phyloP scores from a whole-genome alignment of 2,888 invertebrate genomes.

The Leptinotarsa peninsularis region DNA sequence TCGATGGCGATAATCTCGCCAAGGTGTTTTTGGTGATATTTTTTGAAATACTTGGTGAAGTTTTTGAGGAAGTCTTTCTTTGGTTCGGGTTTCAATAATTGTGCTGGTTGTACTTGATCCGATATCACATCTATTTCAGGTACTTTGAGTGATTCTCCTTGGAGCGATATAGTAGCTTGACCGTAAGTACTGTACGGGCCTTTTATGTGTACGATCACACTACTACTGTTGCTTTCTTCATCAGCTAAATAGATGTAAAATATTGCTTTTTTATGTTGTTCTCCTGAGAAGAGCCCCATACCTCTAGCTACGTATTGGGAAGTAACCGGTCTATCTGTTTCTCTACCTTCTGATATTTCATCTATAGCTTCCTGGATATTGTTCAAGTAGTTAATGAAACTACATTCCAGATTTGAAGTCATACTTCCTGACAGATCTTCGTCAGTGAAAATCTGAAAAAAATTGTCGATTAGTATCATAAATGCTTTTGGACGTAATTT shows the following conservation, averaged over 20 bases:
- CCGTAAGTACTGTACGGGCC: constrained; percentile 61
- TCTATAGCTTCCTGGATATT: constrained; percentile 65
- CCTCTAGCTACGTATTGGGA: constrained; percentile 72
- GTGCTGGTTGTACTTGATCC: not conserved
- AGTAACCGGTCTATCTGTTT: constrained; percentile 50
- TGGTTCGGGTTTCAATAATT: not conserved
- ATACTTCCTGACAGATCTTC: constrained; percentile 69
- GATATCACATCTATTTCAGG: constrained; percentile 38
- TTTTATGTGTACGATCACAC: constrained; percentile 58
- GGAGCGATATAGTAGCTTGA: constrained; percentile 51
- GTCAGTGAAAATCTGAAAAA: constrained; percentile 70
- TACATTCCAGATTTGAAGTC: constrained; percentile 70
- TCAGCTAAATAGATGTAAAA: constrained; percentile 70
- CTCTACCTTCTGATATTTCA: constrained; percentile 49
- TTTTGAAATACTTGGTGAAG: constrained; percentile 34
- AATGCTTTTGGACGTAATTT: too few species aligned
- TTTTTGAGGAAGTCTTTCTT: constrained; percentile 26
- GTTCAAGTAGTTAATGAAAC: constrained; percentile 69
- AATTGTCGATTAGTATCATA: too few species aligned
- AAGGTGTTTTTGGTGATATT: constrained; percentile 31
- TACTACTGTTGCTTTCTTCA: constrained; percentile 41
- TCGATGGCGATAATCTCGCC: constrained; percentile 69
- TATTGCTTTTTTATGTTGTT: constrained; percentile 69
- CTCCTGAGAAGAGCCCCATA: constrained; percentile 72
- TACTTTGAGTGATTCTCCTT: constrained; percentile 31